These are phyloP conservation scores for Galago senegalensis DNA, from an alignment of 2,797 vertebrate species.

Conservation along the genomic window DNA sequence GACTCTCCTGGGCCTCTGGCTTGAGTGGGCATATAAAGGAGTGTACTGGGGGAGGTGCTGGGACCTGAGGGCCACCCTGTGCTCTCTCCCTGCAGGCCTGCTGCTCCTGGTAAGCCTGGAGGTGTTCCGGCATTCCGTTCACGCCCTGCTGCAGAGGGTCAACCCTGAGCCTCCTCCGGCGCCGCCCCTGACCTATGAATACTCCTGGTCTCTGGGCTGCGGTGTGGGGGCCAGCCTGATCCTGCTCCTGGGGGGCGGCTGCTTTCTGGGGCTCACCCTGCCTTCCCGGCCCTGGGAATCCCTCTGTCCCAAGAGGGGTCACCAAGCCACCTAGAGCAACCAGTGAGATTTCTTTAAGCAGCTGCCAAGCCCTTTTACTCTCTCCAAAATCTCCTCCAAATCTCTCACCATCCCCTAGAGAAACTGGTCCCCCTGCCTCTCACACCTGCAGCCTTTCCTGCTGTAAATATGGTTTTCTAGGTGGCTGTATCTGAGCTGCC, in stretches of 20 bases:
- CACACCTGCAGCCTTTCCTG: constrained; percentile 11
- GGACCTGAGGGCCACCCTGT: not conserved
- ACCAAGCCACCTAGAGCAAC: constrained; percentile 51
- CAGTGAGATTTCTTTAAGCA: accelerated
- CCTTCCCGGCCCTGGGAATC: constrained; percentile 87
- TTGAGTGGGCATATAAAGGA: not conserved
- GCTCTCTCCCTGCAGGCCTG: constrained; percentile 88
- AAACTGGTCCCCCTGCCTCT: constrained; percentile 49
- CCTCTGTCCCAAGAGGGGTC: constrained; percentile 53
- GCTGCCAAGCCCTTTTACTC: not conserved
- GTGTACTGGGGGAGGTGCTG: accelerated
- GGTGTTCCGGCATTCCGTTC: constrained; percentile 94
- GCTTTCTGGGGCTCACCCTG: constrained; percentile 92
- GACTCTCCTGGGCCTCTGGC: not conserved
- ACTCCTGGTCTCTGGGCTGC: constrained; percentile 95
- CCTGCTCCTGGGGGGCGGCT: constrained; percentile 92
- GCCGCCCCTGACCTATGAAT: constrained; percentile 90
- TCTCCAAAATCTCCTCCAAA: not conserved
- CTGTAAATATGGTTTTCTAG: not conserved
- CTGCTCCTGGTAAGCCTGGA: constrained; percentile 93
- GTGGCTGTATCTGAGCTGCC: not conserved
- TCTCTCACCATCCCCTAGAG: not conserved
- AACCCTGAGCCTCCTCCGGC: constrained; percentile 84
- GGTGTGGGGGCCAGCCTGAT: constrained; percentile 91
- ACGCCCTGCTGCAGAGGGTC: constrained; percentile 91